A percentile compares a stretch with the other conserved stretches of the same genome.
Evolutionary conservation across 2,113 vertebrate genomes (phyloP).

Genomic region (Haemorhous mexicanus): DNA sequence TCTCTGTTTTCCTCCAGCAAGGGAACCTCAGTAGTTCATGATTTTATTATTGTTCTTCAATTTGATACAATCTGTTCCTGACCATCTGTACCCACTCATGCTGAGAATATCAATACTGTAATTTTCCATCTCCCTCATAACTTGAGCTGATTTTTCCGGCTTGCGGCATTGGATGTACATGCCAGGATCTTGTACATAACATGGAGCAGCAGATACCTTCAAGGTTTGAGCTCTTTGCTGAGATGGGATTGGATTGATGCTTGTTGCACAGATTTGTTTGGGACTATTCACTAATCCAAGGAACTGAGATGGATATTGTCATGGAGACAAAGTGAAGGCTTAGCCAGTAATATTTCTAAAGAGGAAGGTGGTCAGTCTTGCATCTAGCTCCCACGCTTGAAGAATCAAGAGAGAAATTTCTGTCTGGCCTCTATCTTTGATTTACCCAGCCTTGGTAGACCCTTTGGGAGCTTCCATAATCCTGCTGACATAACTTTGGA

Average conservation of each 20-base stretch:
- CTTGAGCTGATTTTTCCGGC: conserved; percentile 39
- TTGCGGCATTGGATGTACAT: conserved; percentile 5
- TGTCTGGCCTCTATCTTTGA: not conserved
- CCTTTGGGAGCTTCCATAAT: not conserved
- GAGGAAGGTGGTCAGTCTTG: not conserved
- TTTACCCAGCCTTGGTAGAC: not conserved
- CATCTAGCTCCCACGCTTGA: not conserved
- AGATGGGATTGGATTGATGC: not conserved
- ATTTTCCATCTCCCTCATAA: conserved; percentile 59
- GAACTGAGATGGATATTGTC: conserved; percentile 30
- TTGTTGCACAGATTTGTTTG: not conserved
- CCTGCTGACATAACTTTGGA: conserved; percentile 18
- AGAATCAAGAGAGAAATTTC: not conserved
- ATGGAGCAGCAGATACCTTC: not conserved
- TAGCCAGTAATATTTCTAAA: conserved; percentile 7
- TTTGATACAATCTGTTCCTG: conserved; percentile 65
- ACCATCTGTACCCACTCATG: conserved; percentile 60
- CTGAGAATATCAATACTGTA: conserved; percentile 62
- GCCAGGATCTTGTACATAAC: not conserved
- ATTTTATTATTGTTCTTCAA: conserved; percentile 65
- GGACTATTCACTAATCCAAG: not conserved
- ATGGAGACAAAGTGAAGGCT: conserved; percentile 34
- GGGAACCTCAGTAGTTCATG: conserved; percentile 39
- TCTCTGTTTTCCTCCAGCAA: not conserved
- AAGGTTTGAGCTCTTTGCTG: not conserved